Evolutionary conservation across 2,797 vertebrate genomes (phyloP), one percentile per base, ranked within the genome.

Genomic region (Pangasius larnaudii): DNA sequence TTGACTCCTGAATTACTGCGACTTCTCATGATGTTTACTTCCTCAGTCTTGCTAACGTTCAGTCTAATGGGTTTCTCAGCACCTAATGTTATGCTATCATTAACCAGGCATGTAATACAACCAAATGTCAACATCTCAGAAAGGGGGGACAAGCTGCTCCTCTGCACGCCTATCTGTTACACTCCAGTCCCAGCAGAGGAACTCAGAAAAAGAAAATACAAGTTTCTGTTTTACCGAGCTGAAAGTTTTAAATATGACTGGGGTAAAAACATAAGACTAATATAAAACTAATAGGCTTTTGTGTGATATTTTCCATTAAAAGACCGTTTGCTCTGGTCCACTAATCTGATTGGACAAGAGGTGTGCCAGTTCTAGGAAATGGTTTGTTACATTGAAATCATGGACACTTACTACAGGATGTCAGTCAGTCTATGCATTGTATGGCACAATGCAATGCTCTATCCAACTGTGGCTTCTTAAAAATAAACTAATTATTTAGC

Each of bases 1-100:
- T 97, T 97, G 14, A 99, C 98, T 4, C 98, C 98, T 0, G 98
- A 99, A 93, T 99, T 98, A 93, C 98, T 99, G 78, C 98, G 92
- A 92, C 98, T 98, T 92, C 98, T 96, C 98, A 99, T 99, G 65
- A 61, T 87, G 42, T 75, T 69, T 85, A 82, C 30, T 39, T 80
- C 24, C 42, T 53, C 39, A 22, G 51, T n/a, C 67, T 56, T 58
- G 85, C 74, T 89, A 61, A 69, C 36, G 9, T 53, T 89, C 36
- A 88, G 42, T 69, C 81, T 65, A 84, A 71, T n/a, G 49, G 46
- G 65, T 46, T 58, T 71, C 36, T 89, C 63, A 53, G 84, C 65
- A 58, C 42, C 61, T 53, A 22, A 33, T 75, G 87, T 67, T 83
- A 85, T 56, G 61, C 84, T 86, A 71, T 89, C 59, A 82, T 80